Evolutionary conservation across 2,797 vertebrate species (phyloP).

Genomic region (Schizopygopsis malacanthus): DNA sequence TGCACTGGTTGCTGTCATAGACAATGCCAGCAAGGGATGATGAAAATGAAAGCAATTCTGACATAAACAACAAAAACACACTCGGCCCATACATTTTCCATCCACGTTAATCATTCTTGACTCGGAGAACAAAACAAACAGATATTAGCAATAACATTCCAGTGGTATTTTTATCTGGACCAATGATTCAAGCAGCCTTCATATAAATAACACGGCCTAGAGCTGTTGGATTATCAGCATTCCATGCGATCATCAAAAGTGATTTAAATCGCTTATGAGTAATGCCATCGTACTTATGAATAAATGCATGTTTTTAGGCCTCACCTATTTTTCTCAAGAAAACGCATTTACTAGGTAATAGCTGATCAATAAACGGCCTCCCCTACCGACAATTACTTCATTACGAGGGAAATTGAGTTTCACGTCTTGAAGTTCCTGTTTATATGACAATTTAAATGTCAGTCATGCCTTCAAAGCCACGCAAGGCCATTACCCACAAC

Average conservation of each 20-base stretch:
- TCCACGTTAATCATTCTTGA: not conserved
- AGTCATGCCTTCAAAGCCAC: slow-evolving; percentile 60
- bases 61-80: slow-evolving; percentile 3
- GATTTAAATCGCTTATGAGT: slow-evolving; percentile 34
- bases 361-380: slow-evolving; percentile 69
- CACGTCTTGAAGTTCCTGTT: slow-evolving; percentile 64
- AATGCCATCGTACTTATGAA: slow-evolving; percentile 61
- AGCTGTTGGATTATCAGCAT: slow-evolving; percentile 19
- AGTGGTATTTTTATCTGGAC: slow-evolving; percentile 21
- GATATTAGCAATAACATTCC: slow-evolving; percentile 8
- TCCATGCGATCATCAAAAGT: not conserved
- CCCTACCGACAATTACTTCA: slow-evolving; percentile 58
- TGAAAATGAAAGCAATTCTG: slow-evolving; percentile 25
- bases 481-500: not conserved
- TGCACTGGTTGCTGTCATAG: slow-evolving; percentile 6
- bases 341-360: slow-evolving; percentile 66
- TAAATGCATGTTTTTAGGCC: slow-evolving; percentile 68
- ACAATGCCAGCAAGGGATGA: not conserved
- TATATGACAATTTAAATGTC: slow-evolving; percentile 73
- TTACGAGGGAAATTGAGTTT: slow-evolving; percentile 63
- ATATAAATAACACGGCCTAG: not conserved
- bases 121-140: not conserved
- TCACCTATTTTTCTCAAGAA: slow-evolving; percentile 66
- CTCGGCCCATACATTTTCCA: not conserved
- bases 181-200: slow-evolving; percentile 2